Conservation (phyloP, 2,888 invertebrate species). For the Drosophila algonquin region DNA sequence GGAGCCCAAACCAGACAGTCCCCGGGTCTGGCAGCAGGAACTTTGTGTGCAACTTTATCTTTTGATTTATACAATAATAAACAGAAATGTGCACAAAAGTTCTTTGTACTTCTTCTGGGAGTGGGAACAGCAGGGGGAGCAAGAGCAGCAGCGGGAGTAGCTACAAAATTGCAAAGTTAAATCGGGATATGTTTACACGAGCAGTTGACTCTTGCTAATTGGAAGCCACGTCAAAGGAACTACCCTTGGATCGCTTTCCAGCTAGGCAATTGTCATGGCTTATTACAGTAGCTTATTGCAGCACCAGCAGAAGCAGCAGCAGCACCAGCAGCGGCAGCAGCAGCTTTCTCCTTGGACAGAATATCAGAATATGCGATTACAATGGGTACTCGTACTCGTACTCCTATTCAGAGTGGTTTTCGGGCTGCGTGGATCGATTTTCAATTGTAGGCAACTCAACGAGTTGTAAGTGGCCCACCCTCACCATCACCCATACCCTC, state of each 20-base stretch:
- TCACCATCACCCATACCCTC: neutral
- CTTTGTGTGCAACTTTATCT: conserved; percentile 67
- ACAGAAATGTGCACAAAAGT: conserved; percentile 63
- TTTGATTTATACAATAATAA: conserved; percentile 76
- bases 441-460: conserved; percentile 42
- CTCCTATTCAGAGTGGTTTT: neutral
- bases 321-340: too few relatives aligned
- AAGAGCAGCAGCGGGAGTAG: neutral
- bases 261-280: neutral
- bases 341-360: neutral
- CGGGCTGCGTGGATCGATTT: conserved; percentile 27
- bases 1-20: conserved; percentile 1
- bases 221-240: conserved; percentile 35
- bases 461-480: conserved; percentile 36
- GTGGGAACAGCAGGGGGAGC: neutral
- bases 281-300: conserved; percentile 24
- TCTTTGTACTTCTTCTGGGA: conserved; percentile 35
- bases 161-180: conserved; percentile 26
- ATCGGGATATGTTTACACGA: conserved; percentile 44
- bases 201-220: conserved; percentile 46
- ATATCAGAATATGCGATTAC: neutral
- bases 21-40: conserved; percentile 33
- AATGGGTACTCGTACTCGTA: neutral
- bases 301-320: too few relatives aligned
- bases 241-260: neutral